These are phyloP conservation scores for Malurus melanocephalus DNA, from an alignment of 2,113 vertebrate genomes.

Conservation along the genomic window DNA sequence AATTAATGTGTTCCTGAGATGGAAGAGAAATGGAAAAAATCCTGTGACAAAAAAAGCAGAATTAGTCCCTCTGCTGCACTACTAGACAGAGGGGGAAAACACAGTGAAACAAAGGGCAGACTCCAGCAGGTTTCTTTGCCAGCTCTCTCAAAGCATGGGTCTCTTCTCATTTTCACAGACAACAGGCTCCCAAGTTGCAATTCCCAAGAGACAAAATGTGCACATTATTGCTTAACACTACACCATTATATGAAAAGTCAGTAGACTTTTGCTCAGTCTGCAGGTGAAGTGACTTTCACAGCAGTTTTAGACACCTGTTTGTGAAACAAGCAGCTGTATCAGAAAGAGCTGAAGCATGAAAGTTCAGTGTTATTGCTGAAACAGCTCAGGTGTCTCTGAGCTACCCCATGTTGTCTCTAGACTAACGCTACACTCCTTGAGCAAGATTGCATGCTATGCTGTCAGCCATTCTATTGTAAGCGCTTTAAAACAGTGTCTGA, in stretches of 20 bases:
- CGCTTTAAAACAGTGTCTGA: slow-evolving; percentile 7
- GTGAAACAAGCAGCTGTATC: slow-evolving; percentile 36
- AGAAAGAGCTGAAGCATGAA: slow-evolving; percentile 51
- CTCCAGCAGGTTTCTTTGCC: neutral
- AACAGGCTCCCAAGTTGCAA: neutral
- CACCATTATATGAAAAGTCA: neutral
- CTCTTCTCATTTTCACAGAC: neutral
- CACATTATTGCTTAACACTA: neutral
- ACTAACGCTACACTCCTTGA: neutral
- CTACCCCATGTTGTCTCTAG: slow-evolving; percentile 10
- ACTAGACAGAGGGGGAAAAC: neutral
- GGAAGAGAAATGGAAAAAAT: neutral
- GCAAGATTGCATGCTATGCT: slow-evolving; percentile 4
- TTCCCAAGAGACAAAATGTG: neutral
- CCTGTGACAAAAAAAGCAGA: neutral
- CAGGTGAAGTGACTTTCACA: slow-evolving; percentile 35
- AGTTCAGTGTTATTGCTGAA: slow-evolving; percentile 30
- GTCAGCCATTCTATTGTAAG: slow-evolving; percentile 1
- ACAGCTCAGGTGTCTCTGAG: slow-evolving; percentile 35
- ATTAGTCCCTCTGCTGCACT: neutral
- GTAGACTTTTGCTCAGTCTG: slow-evolving; percentile 15
- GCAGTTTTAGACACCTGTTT: slow-evolving; percentile 37
- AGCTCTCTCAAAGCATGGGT: neutral
- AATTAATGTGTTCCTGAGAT: neutral
- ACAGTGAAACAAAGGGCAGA: neutral